Evolutionary conservation across 1,140 invertebrate species (phyloP), one percentile per base, ranked within the genome.

Genomic region (Cylas formicarius): DNA sequence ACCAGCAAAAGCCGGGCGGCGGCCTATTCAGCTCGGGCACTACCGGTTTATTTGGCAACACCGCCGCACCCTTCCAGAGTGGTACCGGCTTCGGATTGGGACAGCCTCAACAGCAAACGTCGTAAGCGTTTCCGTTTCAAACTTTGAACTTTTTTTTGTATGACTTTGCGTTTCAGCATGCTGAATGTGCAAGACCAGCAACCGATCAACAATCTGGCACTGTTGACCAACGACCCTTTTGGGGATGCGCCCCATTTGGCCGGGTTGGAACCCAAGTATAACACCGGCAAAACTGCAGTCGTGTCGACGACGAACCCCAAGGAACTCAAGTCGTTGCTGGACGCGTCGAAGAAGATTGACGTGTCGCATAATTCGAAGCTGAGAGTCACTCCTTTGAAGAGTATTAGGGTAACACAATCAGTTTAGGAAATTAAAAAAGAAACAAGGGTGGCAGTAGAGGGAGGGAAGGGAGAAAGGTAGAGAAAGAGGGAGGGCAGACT

Each of bases 41-140:
- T 28, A 75, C 71, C 2, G 71, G 72, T 24, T 53, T 83, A 2
- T 83, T 84, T 63, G 71, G 71, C 16, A 70, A 56, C 28, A 60
- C 63, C 2, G 36, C 40, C 11, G 44, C 23, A 2, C 26, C 43
- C 1, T 53, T 56, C 18, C 45, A 50, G 32, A 40, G 22, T 35
- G 52, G 44, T 44, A 18, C 49, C 26, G 24, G 45, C 5, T 57
- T 55, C 33, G 45, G 36, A 27, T 13, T 56, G 5, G 44, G 39
- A 18, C 55, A 55, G 35, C 52, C 36, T 16, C 39, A 47, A 11
- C 42, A 32, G 14, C 52, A 54, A 35, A 9, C 11, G 20, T 33
- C 40, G 53, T 55, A 53, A 44, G 42, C 45, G 23, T 17, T 34
- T 13, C 4, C 18, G 18, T 9, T 10, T 16, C 18, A 16, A 7